Conservation (phyloP, 1,140 invertebrate genomes). For the Olivierus martensii region DNA sequence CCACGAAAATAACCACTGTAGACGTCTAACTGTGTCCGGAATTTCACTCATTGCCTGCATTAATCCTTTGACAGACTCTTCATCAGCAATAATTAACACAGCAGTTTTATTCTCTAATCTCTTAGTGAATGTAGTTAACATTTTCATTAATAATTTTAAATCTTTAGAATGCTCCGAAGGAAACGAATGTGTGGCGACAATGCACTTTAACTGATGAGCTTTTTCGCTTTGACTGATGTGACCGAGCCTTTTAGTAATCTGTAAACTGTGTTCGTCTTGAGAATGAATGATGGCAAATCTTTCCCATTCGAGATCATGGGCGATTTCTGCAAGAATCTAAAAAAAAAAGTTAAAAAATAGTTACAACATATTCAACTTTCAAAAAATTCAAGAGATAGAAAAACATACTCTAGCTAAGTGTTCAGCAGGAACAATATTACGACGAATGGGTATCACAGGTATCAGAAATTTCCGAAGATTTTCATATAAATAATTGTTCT, state of each 20-base stretch:
- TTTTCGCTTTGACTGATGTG: slow-evolving; percentile 15
- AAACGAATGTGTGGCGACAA: slow-evolving; percentile 12
- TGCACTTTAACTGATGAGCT: too few relatives aligned
- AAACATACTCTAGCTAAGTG: slow-evolving; percentile 22
- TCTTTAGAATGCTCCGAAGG: slow-evolving; percentile 13
- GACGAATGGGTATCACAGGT: slow-evolving; percentile 19
- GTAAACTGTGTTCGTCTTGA: slow-evolving; percentile 24
- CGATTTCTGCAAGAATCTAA: slow-evolving; percentile 25
- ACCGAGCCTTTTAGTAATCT: slow-evolving; percentile 22
- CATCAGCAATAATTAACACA: slow-evolving; percentile 16
- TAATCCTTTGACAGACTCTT: slow-evolving; percentile 9
- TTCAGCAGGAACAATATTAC: slow-evolving; percentile 19
- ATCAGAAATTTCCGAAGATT: slow-evolving; percentile 15
- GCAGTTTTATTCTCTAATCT: slow-evolving; percentile 17
- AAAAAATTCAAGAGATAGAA: too few relatives aligned
- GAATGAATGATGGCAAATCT: slow-evolving; percentile 26
- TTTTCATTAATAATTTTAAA: neutral
- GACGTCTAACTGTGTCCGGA: neutral
- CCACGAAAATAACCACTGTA: slow-evolving; percentile 17
- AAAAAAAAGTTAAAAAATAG: too few relatives aligned
- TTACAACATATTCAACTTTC: too few relatives aligned
- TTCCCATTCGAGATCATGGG: slow-evolving; percentile 28
- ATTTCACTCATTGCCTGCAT: slow-evolving; percentile 1
- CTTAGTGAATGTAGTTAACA: slow-evolving; percentile 22
- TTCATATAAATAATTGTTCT: too few relatives aligned